Conservation (phyloP, 2,888 invertebrate species). For the Eurytoma californica region DNA sequence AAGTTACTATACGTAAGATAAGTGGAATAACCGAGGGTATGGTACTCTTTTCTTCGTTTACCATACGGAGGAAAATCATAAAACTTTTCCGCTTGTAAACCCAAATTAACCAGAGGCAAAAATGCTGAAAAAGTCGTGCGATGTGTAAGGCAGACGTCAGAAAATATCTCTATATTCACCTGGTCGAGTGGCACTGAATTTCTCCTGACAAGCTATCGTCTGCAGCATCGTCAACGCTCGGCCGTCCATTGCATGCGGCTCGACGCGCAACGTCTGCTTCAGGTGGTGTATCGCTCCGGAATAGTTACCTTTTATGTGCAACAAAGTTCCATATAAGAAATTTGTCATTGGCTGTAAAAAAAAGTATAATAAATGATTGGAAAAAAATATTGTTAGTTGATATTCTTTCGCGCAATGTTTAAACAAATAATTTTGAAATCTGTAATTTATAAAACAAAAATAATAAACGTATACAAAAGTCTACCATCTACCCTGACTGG, state of each 20-base stretch:
- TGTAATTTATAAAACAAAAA: too few relatives aligned
- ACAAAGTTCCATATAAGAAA: slow-evolving; percentile 80
- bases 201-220: slow-evolving; percentile 77
- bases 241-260: slow-evolving; percentile 76
- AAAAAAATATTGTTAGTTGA: background rate
- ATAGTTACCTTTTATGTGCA: slow-evolving; percentile 81
- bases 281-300: slow-evolving; percentile 80
- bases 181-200: slow-evolving; percentile 56
- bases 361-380: slow-evolving; percentile 17
- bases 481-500: too few relatives aligned
- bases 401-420: too few relatives aligned
- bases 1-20: background rate
- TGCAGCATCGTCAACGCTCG: slow-evolving; percentile 76
- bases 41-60: background rate
- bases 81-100: slow-evolving; percentile 4
- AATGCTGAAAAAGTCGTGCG: slow-evolving; percentile 30
- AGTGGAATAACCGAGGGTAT: background rate
- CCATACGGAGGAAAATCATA: background rate
- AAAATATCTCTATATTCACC: slow-evolving; percentile 56
- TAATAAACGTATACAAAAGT: too few relatives aligned
- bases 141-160: slow-evolving; percentile 26
- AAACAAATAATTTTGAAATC: too few relatives aligned
- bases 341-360: slow-evolving; percentile 81
- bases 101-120: background rate
- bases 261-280: slow-evolving; percentile 79